Evolutionary conservation across 2,797 vertebrate species (phyloP).

Genomic region (Neolamprologus multifasciatus): DNA sequence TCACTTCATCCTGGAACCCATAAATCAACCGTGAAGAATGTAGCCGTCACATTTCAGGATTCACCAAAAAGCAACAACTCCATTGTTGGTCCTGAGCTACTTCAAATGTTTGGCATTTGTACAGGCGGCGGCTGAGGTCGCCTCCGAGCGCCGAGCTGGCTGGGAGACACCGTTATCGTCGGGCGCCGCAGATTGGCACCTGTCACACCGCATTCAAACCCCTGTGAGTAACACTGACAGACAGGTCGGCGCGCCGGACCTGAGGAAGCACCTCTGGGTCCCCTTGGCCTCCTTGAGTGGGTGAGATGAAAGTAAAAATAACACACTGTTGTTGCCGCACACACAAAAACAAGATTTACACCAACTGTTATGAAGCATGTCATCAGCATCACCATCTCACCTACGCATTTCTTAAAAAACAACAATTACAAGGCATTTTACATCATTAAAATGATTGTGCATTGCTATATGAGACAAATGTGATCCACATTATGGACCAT

Average conservation of each 20-base stretch:
- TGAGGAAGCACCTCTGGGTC: conserved; percentile 54
- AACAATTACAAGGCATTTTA: not conserved
- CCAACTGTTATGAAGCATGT: not conserved
- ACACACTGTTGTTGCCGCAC: not conserved
- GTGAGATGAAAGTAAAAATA: conserved; percentile 32
- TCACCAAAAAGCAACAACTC: not conserved
- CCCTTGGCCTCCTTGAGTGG: not conserved
- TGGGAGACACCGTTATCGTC: conserved; percentile 41
- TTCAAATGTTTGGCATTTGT: conserved; percentile 43
- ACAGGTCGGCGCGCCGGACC: conserved; percentile 53
- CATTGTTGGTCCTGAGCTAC: conserved; percentile 37
- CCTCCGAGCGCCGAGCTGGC: conserved; percentile 13
- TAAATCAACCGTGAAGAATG: conserved; percentile 50
- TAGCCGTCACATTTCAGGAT: conserved; percentile 14
- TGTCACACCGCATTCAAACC: conserved; percentile 56
- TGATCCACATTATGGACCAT: not conserved
- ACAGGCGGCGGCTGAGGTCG: conserved; percentile 41
- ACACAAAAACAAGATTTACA: not conserved
- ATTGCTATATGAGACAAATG: not conserved
- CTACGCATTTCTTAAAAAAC: not conserved
- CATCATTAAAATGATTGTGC: not conserved
- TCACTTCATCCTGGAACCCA: conserved; percentile 36
- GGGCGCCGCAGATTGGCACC: conserved; percentile 61
- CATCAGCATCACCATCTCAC: not conserved
- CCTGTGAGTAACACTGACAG: conserved; percentile 59